These are phyloP conservation scores for Linnaemya tessellans DNA, from an alignment of 2,888 invertebrate species.

Conservation along the genomic window DNA sequence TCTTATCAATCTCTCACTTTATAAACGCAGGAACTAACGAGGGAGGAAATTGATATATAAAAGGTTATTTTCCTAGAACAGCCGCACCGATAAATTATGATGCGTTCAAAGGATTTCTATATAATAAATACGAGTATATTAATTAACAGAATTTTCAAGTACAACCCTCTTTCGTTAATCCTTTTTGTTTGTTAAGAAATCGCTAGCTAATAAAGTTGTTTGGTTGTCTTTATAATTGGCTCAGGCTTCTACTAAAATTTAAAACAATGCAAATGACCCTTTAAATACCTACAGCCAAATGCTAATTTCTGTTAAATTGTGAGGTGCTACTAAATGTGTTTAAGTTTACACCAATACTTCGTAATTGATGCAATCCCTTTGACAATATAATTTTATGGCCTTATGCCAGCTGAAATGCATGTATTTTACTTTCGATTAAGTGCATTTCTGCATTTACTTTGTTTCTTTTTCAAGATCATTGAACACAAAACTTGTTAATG, in stretches of 20 bases:
- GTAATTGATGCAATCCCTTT: neutral
- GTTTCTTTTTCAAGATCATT: constrained; percentile 21
- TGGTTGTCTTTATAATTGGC: constrained; percentile 23
- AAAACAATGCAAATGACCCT: constrained; percentile 36
- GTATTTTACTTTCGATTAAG: neutral
- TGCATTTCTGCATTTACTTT: neutral
- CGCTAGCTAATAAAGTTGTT: constrained; percentile 6
- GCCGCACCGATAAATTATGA: neutral
- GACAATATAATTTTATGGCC: neutral
- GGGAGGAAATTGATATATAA: neutral
- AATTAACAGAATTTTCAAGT: neutral
- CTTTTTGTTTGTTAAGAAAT: neutral
- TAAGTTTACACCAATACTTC: constrained; percentile 32
- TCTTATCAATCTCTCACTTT: neutral
- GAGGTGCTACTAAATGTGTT: constrained; percentile 55
- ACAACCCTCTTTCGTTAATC: constrained; percentile 1
- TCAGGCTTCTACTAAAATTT: neutral
- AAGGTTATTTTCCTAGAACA: neutral
- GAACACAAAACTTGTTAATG: constrained; percentile 37
- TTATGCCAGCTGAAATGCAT: constrained; percentile 42
- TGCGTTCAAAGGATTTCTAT: constrained; percentile 1
- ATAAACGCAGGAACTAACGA: neutral
- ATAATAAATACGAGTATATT: neutral
- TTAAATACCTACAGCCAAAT: constrained; percentile 25
- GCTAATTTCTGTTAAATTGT: constrained; percentile 50